Base-by-base conservation (phyloP, 64 coral and sea anemone genomes). In the Actinia tenebrosa region DNA sequence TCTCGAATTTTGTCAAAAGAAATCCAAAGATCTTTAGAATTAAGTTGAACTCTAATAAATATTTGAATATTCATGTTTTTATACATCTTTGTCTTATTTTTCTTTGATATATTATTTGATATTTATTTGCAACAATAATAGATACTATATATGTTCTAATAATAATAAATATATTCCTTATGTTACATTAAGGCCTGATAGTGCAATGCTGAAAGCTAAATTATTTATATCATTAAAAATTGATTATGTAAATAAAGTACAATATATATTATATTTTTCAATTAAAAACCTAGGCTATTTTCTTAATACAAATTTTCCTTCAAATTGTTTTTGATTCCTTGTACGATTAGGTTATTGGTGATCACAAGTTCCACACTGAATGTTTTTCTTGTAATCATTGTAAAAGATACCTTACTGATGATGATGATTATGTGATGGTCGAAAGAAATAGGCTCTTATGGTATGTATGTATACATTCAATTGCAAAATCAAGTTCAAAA, bases 311-410 rank as follows among this genome's bases (percentile, higher is more conserved):
- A 44, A 45, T 26, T 23, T 84, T 7, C 45, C 56, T 27, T 42
- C 16, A 43, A 52, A 82, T 44, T 86, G 77, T 53, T 89, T 7
- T 59, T 86, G 23, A 52, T 80, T 86, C 10, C 30, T 37, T 37
- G 30, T 37, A 37, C 30, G 30, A 37, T 37, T 50, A 98, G 96
- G 96, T 98, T 45, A 89, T 92, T 60, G 96, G 92, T 64, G 93
- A 99, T 60, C 91, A 91, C 45, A 95, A 91, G 86, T 99, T 92
- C 77, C 97, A 99, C 44, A 99, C 97, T 53, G 97, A 99, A 50
- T 99, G 97, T 72, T 99, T 99, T 83, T 89, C 86, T 10, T 99
- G 97, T 89, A 85, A 79, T 45, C 83, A 85, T n/a, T 99, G 97
- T 89, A 43, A 86, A 66, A 87, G 84, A 80, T 91, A 95, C 83